Base-by-base conservation (phyloP, 2,113 vertebrate genomes). In the Coptodon rendalli region DNA sequence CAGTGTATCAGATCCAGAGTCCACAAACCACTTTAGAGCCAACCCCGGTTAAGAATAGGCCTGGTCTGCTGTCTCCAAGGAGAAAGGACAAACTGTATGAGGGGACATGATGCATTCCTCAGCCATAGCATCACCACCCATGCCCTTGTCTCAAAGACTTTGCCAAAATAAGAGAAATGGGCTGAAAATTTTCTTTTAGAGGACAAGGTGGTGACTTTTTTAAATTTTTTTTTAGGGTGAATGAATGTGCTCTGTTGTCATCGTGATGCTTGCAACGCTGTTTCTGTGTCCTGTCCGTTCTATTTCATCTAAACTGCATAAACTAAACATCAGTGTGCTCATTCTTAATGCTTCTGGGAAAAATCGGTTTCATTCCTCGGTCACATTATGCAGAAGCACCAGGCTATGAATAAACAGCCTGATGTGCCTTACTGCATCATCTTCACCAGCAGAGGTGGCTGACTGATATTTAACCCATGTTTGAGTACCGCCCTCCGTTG, bases 101-200 rank as follows among this genome's bases (percentile, higher is more conserved):
- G 40, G 84, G 89, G 86, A 88, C 87, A 90, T 66, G 63, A 92
- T 91, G 89, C 85, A 92, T 95, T 94, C 91, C 89, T 92, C 85
- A 82, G 73, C 80, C 80, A 11, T 93, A 81, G 86, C 87, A 85
- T 93, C 91, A 92, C 27, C 24, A 11, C 34, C 22, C 19, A 5
- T 87, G 92, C 88, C 93, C 92, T 94, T 94, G 91, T 87, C 89
- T 83, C 87, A 92, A 92, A 91, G 87, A 90, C 90, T 89, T 91
- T 85, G 80, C 87, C 53, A 89, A 86, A 90, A 89, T 59, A 87
- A 92, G 82, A 89, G 54, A 91, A 86, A 89, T 68, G 45, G 81
- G 80, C 27, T 73, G 56, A 48, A 86, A 68, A 48, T 82, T 52
- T 85, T 40, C 59, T 54, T 50, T 36, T 83, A 56, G 81, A 89